Conservation (phyloP, 2,888 invertebrate species). For the Rhopalosiphum nymphaeae region DNA sequence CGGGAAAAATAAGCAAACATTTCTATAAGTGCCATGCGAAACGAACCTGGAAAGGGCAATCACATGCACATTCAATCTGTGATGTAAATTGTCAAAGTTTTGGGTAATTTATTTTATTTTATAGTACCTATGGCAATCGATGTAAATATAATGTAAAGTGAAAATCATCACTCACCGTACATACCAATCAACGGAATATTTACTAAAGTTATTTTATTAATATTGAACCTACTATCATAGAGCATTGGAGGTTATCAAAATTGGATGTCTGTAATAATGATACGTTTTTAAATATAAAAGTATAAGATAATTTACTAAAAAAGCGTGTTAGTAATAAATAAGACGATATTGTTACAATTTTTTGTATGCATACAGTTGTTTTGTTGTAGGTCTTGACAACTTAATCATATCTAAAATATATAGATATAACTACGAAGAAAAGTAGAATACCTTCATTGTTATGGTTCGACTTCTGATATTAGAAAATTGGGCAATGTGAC, state of each 20-base stretch:
- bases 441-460: background rate
- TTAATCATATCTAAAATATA: background rate
- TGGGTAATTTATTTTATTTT: background rate
- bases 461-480: background rate
- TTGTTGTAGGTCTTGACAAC: background rate
- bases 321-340: background rate
- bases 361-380: background rate
- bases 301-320: background rate
- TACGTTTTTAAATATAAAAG: background rate
- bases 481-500: background rate
- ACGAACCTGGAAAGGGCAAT: background rate
- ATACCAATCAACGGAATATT: background rate
- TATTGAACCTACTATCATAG: background rate
- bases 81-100: background rate
- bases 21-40: conserved; percentile 51
- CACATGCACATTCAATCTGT: conserved; percentile 51
- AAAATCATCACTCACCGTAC: background rate
- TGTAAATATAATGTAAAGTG: background rate
- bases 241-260: background rate
- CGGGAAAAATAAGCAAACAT: conserved; percentile 57
- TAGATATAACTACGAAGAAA: background rate
- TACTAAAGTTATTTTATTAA: background rate
- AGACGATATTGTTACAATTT: background rate
- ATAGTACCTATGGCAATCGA: background rate
- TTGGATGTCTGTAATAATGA: background rate